phyloP scores from a whole-genome alignment of 2,888 invertebrate genomes.

The Ormyrus pomaceus region DNA sequence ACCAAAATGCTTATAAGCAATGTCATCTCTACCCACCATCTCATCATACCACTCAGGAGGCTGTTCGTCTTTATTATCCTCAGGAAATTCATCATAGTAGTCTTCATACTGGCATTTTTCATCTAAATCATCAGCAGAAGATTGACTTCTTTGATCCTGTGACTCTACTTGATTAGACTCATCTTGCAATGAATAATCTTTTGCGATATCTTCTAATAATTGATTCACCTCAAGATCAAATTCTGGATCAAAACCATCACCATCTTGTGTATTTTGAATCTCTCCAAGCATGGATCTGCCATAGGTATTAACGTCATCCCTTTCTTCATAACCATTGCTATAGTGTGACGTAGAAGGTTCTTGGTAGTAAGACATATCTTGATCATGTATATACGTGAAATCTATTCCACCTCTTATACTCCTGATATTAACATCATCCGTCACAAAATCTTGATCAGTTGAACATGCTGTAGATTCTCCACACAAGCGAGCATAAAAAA shows the following conservation, averaged over 20 bases:
- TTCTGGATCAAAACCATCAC: conserved; percentile 31
- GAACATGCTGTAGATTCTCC: conserved; percentile 62
- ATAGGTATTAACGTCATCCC: neutral
- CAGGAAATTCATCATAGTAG: conserved; percentile 48
- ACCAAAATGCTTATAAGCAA: too few species aligned
- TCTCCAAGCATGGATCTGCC: conserved; percentile 37
- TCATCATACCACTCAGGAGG: conserved; percentile 41
- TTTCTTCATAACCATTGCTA: neutral
- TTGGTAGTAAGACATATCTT: conserved; percentile 51
- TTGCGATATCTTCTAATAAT: conserved; percentile 38
- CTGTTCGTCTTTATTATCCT: conserved; percentile 9
- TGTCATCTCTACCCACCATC: conserved; percentile 20
- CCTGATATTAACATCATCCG: neutral
- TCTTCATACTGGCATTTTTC: conserved; percentile 43
- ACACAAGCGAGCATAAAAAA: conserved; percentile 73
- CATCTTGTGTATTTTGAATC: neutral
- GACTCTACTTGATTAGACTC: neutral
- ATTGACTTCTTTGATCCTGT: neutral
- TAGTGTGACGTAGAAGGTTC: neutral
- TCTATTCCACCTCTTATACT: neutral
- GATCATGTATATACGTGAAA: conserved; percentile 23
- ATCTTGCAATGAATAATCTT: conserved; percentile 27
- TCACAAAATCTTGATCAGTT: conserved; percentile 4
- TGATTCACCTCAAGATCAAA: conserved; percentile 47
- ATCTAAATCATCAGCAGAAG: neutral